A percentile compares a stretch with the other conserved stretches of the same genome.
Evolutionary conservation across 1,140 invertebrate genomes (phyloP).

Genomic region (Sesamia nonagrioides): DNA sequence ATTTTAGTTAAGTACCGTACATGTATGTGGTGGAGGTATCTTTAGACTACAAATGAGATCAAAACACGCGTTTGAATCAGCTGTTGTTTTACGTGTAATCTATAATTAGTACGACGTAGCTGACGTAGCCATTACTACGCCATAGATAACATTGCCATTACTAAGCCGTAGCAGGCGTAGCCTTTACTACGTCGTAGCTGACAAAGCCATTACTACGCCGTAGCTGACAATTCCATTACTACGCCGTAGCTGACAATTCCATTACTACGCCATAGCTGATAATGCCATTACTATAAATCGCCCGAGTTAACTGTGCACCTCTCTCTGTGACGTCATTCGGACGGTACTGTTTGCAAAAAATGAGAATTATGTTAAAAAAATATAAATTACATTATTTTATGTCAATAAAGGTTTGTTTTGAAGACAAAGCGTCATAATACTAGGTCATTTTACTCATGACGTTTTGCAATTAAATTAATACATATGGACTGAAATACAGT

Average conservation of each 20-base stretch:
- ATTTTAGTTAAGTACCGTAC: constrained; percentile 21
- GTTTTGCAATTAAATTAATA: no score
- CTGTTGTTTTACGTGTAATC: neutral
- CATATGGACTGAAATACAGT: no score
- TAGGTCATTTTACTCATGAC: no score
- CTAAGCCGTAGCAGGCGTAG: neutral
- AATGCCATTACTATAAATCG: no score
- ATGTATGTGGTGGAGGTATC: neutral
- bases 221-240: neutral
- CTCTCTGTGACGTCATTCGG: no score
- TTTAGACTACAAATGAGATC: constrained; percentile 18
- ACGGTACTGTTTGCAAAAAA: no score
- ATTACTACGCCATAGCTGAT: neutral
- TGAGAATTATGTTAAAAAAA: no score
- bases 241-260: neutral
- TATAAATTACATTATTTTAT: no score
- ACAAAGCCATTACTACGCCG: neutral
- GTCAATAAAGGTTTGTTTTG: no score
- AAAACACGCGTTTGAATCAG: neutral
- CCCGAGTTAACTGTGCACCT: neutral
- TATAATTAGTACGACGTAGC: neutral
- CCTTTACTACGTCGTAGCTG: neutral
- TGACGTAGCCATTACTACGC: neutral
- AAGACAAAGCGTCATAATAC: no score
- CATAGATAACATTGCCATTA: neutral